phyloP scores from a whole-genome alignment of 2,113 vertebrate genomes.

The Centropristis striata region DNA sequence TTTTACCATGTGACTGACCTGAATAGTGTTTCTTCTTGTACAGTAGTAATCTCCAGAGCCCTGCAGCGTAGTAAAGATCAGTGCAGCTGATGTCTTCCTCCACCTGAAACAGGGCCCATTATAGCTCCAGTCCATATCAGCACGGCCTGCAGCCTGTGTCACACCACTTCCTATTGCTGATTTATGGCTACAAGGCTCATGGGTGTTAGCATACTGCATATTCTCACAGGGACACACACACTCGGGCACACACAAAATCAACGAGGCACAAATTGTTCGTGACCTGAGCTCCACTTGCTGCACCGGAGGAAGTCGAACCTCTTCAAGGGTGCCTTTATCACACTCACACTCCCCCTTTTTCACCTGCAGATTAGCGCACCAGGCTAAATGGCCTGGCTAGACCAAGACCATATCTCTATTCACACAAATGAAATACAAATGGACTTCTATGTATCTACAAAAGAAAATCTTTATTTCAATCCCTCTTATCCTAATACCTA shows the following conservation, averaged over 20 bases:
- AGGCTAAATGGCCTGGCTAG: slow-evolving; percentile 69
- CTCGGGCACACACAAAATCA: slow-evolving; percentile 51
- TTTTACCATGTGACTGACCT: slow-evolving; percentile 64
- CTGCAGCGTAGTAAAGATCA: slow-evolving; percentile 88
- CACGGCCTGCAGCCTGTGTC: slow-evolving; percentile 82
- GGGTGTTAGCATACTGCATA: slow-evolving; percentile 65
- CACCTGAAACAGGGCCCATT: slow-evolving; percentile 88
- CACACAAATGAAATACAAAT: slow-evolving; percentile 80
- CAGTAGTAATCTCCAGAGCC: slow-evolving; percentile 89
- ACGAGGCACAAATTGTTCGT: slow-evolving; percentile 71
- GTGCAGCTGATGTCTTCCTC: slow-evolving; percentile 88
- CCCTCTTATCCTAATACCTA: slow-evolving; percentile 76
- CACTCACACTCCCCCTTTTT: slow-evolving; percentile 58
- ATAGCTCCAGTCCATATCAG: slow-evolving; percentile 70
- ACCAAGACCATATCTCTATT: slow-evolving; percentile 72
- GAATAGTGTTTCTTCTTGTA: slow-evolving; percentile 77
- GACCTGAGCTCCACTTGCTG: slow-evolving; percentile 72
- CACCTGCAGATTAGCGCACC: slow-evolving; percentile 78
- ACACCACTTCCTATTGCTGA: slow-evolving; percentile 81
- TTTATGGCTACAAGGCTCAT: slow-evolving; percentile 68
- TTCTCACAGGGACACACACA: slow-evolving; percentile 50
- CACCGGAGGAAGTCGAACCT: slow-evolving; percentile 67
- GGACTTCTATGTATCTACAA: slow-evolving; percentile 72
- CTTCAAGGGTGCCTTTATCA: slow-evolving; percentile 79
- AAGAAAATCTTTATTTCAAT: slow-evolving; percentile 72